Evolutionary conservation across 2,888 invertebrate genomes (phyloP).

Genomic region (Calliscelio sp.): DNA sequence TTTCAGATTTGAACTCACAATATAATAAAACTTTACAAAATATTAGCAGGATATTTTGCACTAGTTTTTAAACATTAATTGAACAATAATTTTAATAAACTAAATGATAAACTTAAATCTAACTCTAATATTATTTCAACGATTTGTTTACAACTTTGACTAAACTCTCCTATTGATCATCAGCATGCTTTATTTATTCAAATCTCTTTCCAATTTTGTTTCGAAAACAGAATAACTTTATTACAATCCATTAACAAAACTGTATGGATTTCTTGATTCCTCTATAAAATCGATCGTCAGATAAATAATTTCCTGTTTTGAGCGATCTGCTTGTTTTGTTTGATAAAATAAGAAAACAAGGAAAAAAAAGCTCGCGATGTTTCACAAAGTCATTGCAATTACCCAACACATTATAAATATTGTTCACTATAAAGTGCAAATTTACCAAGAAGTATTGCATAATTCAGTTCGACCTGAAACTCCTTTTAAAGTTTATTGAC

Average conservation of each 20-base stretch:
- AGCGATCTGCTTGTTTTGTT: neutral
- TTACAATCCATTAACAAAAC: neutral
- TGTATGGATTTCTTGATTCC: neutral
- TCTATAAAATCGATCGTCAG: neutral
- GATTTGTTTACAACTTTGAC: no score
- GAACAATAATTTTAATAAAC: no score
- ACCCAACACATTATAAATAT: constrained; percentile 33
- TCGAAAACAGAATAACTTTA: neutral
- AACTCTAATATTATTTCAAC: no score
- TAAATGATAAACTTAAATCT: no score
- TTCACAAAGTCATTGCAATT: constrained; percentile 22
- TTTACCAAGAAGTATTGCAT: constrained; percentile 64
- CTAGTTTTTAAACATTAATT: no score
- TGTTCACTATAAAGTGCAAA: constrained; percentile 47
- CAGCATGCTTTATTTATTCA: no score
- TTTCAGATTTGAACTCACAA: no score
- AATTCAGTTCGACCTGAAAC: constrained; percentile 65
- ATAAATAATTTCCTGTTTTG: constrained; percentile 22
- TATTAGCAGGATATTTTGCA: no score
- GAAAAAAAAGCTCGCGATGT: neutral
- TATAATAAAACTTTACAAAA: no score
- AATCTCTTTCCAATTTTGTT: no score
- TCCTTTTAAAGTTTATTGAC: constrained; percentile 72
- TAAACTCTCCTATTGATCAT: no score
- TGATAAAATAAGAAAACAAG: neutral